These are phyloP conservation scores for Hydroisotoma schaefferi DNA, from an alignment of 2,888 invertebrate genomes.

Conservation along the genomic window DNA sequence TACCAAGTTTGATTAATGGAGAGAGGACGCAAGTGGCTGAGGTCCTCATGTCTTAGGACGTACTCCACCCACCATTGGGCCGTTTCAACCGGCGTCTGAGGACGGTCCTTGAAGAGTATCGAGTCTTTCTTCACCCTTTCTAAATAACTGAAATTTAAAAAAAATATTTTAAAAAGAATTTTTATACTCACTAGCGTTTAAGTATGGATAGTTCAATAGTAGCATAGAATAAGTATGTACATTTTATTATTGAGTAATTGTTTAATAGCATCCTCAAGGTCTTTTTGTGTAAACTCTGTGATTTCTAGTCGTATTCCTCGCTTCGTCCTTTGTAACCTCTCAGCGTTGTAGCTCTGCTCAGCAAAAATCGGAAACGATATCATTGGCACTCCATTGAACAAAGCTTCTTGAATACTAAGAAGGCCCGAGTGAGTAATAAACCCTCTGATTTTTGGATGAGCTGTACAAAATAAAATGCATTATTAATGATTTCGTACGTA, in stretches of 20 bases:
- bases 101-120: constrained; percentile 23
- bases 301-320: constrained; percentile 40
- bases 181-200: too few relatives aligned
- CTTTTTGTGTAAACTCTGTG: constrained; percentile 15
- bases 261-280: constrained; percentile 27
- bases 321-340: constrained; percentile 28
- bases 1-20: constrained; percentile 27
- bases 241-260: constrained; percentile 29
- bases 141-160: constrained; percentile 20
- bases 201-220: too few relatives aligned
- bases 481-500: too few relatives aligned
- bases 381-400: constrained; percentile 40
- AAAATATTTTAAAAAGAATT: too few relatives aligned
- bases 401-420: constrained; percentile 22
- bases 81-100: constrained; percentile 28
- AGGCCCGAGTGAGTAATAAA: constrained; percentile 40
- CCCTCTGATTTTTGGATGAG: constrained; percentile 25
- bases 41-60: constrained; percentile 27
- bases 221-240: too few relatives aligned
- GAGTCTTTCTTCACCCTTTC: constrained; percentile 12
- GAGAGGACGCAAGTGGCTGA: constrained; percentile 14
- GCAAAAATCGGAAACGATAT: constrained; percentile 43
- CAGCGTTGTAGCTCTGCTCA: constrained; percentile 39
- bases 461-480: too few relatives aligned
- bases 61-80: constrained; percentile 41